phyloP scores from a whole-genome alignment of 2,113 vertebrate genomes.

The Etia nguti region DNA sequence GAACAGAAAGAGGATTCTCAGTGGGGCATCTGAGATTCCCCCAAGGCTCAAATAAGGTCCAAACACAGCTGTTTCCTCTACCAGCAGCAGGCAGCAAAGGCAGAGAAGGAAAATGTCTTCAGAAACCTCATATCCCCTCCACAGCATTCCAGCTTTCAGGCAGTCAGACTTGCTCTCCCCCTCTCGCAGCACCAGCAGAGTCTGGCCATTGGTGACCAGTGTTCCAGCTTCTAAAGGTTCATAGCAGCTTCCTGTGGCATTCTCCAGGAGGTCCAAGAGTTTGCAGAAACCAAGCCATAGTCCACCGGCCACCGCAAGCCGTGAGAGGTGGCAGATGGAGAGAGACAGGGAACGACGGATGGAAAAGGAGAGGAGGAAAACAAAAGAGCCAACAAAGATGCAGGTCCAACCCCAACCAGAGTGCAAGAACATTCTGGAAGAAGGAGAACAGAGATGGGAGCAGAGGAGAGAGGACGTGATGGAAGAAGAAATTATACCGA shows the following conservation, averaged over 20 bases:
- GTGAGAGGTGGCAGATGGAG: slow-evolving; percentile 78
- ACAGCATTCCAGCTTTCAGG: slow-evolving; percentile 76
- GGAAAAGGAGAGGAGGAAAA: slow-evolving; percentile 82
- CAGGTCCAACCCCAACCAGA: slow-evolving; percentile 90
- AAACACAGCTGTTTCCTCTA: slow-evolving; percentile 82
- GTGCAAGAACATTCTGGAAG: slow-evolving; percentile 79
- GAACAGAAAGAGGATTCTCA: slow-evolving; percentile 85
- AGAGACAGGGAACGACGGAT: slow-evolving; percentile 73
- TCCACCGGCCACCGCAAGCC: slow-evolving; percentile 75
- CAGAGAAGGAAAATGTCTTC: slow-evolving; percentile 84
- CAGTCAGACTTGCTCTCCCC: slow-evolving; percentile 75
- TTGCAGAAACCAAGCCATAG: slow-evolving; percentile 78
- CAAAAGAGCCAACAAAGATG: slow-evolving; percentile 80
- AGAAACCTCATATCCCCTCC: slow-evolving; percentile 84
- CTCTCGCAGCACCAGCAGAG: slow-evolving; percentile 74
- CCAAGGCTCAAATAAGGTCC: slow-evolving; percentile 82
- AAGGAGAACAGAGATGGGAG: neutral
- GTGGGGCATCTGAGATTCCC: slow-evolving; percentile 71
- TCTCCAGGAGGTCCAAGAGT: slow-evolving; percentile 78
- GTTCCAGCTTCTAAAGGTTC: slow-evolving; percentile 56
- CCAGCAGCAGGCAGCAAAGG: slow-evolving; percentile 83
- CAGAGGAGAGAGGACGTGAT: neutral
- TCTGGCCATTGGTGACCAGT: slow-evolving; percentile 28
- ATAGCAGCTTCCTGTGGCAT: slow-evolving; percentile 83
- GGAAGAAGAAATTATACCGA: neutral